These are phyloP conservation scores for Syrista parreyssii DNA, from an alignment of 2,888 invertebrate genomes.

Conservation along the genomic window DNA sequence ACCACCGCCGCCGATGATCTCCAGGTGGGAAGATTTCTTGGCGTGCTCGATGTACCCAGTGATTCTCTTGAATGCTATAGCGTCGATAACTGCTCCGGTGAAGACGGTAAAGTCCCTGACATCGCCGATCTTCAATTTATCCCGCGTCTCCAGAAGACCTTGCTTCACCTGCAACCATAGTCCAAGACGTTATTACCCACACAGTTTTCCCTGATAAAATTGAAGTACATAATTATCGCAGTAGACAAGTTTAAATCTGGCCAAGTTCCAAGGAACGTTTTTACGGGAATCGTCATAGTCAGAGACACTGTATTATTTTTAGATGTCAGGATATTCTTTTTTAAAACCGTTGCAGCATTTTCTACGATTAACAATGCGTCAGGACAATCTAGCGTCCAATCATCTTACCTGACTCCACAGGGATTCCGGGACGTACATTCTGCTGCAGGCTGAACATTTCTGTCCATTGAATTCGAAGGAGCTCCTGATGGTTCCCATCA, in stretches of 20 bases:
- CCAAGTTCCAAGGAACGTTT: background rate
- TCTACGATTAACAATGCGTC: background rate
- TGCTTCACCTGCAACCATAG: slow-evolving; percentile 70
- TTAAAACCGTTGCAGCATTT: background rate
- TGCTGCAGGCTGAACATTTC: slow-evolving; percentile 98
- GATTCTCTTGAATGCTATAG: slow-evolving; percentile 90
- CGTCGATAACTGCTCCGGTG: slow-evolving; percentile 97
- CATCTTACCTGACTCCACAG: slow-evolving; percentile 76
- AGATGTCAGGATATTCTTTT: background rate
- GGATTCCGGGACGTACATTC: slow-evolving; percentile 94
- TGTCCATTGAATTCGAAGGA: slow-evolving; percentile 98
- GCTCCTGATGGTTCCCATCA: slow-evolving; percentile 86
- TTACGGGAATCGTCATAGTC: background rate
- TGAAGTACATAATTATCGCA: background rate
- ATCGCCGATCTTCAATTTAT: slow-evolving; percentile 88
- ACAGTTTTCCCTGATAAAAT: background rate
- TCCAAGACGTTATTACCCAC: background rate
- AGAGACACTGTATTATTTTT: background rate
- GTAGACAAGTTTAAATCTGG: slow-evolving; percentile 8
- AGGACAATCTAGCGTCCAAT: slow-evolving; percentile 7
- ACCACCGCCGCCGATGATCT: slow-evolving; percentile 89
- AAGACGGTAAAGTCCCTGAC: slow-evolving; percentile 84
- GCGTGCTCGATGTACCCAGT: slow-evolving; percentile 91
- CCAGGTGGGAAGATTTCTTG: slow-evolving; percentile 76
- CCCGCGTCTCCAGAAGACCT: slow-evolving; percentile 76